Percentiles rank a stretch among this genome's conserved stretches.
These are phyloP conservation scores for Panthera leo DNA, from an alignment of 2,113 vertebrate genomes.

Conservation along the genomic window DNA sequence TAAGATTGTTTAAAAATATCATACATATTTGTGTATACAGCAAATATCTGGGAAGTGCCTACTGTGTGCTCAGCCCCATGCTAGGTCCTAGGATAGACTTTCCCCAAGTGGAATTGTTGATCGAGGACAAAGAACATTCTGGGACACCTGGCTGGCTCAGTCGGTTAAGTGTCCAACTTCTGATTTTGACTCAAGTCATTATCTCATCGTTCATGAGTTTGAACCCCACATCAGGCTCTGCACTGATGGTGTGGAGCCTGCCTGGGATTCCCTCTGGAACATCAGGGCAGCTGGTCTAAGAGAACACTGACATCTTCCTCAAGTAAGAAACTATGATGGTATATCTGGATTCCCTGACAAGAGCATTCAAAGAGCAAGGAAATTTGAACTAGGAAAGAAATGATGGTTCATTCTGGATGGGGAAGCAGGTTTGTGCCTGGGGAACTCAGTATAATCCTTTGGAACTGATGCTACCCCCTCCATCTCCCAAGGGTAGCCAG, in stretches of 20 bases:
- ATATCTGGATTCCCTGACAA: not conserved
- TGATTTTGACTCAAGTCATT: too few species aligned
- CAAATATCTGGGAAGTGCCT: not conserved
- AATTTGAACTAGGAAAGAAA: not conserved
- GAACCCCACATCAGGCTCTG: too few species aligned
- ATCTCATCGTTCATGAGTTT: too few species aligned
- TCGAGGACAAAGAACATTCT: not conserved
- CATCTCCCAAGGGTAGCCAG: not conserved
- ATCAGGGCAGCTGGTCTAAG: not conserved
- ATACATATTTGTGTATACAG: not conserved
- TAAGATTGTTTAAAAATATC: not conserved
- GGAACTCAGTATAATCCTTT: not conserved
- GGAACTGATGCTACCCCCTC: not conserved
- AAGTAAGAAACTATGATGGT: not conserved
- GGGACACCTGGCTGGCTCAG: too few species aligned
- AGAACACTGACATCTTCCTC: not conserved
- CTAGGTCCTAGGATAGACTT: not conserved
- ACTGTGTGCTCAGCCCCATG: not conserved
- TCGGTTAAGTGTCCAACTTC: too few species aligned
- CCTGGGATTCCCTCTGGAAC: too few species aligned
- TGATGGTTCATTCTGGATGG: not conserved
- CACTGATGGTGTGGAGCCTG: too few species aligned
- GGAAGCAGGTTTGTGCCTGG: slow-evolving; percentile 48
- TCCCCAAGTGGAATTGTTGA: not conserved
- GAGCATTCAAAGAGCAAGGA: not conserved